Base-by-base conservation (phyloP, 2,888 invertebrate species). In the Sesia bembeciformis region DNA sequence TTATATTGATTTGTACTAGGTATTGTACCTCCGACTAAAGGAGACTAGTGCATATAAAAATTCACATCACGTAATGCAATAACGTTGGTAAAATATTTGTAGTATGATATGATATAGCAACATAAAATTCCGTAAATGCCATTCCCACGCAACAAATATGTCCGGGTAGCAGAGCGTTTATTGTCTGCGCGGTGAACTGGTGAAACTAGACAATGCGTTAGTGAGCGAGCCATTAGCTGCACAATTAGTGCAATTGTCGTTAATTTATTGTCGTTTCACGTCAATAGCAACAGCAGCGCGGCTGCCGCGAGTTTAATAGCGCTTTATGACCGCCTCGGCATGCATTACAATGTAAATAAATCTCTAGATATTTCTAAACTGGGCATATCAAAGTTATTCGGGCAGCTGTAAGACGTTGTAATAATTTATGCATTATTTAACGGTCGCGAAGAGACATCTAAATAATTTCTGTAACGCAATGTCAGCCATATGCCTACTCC, bases 241-340 rank as follows among this genome's bases (percentile, higher is more conserved):
- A 81, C 86, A 87, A 87, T 88, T 89, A 85, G 79, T 83, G 83
- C 86, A 86, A 87, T 87, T 86, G 86, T 80, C 75, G 79, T 81
- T 82, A 86, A 88, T 87, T 84, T 84, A 86, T 85, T 74, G 78
- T 76, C 63, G 75, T 68, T 57, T 65, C 70, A 73, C 70, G 74
- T 76, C 78, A 72, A 65, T 73, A 62, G 62, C 68, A 67, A 62
- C 57, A 63, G 46, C 41, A 42, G 49, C 54, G 56, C 63, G 58
- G 64, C 60, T 59, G 56, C 60, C 56, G 58, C 6, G 58, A 57
- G 61, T 61, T 62, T 60, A 64, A 54, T 49, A 64, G 62, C 62
- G 64, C 64, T 63, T 61, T 54, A 61, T 62, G 56, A 56, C 56
- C 60, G 52, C 43, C 54, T 49, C 57, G 56, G 52, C 56, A 53